A percentile compares a stretch with the other conserved stretches of the same genome.
Conservation (phyloP, 2,888 invertebrate species). For the Ichneumon xanthorius region DNA sequence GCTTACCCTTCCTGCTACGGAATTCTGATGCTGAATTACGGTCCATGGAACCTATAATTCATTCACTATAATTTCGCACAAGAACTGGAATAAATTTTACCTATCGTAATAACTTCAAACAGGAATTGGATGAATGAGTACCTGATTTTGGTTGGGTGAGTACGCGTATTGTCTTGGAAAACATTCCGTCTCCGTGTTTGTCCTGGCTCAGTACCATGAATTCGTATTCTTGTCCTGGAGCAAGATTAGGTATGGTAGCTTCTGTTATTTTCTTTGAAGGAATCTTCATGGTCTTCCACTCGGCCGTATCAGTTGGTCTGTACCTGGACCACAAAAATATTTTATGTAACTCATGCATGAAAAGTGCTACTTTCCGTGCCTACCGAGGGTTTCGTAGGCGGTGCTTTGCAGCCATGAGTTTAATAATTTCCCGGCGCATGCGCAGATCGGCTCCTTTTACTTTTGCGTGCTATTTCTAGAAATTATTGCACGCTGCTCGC, state of each 20-base stretch:
- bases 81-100: not conserved
- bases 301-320: slow-evolving; percentile 90
- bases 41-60: slow-evolving; percentile 71
- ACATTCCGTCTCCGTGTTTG: slow-evolving; percentile 94
- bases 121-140: slow-evolving; percentile 17
- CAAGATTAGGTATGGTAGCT: slow-evolving; percentile 92
- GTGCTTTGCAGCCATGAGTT: no score
- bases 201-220: slow-evolving; percentile 96
- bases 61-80: slow-evolving; percentile 4
- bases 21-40: slow-evolving; percentile 81
- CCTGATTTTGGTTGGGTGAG: slow-evolving; percentile 87
- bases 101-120: not conserved
- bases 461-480: no score
- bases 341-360: no score
- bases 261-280: slow-evolving; percentile 90
- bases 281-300: slow-evolving; percentile 94
- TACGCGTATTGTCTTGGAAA: slow-evolving; percentile 93
- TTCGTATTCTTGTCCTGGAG: slow-evolving; percentile 93
- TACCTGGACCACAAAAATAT: slow-evolving; percentile 85
- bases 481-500: no score
- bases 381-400: no score
- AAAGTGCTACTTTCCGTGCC: no score
- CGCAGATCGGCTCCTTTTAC: no score
- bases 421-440: no score
- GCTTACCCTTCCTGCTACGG: slow-evolving; percentile 76